Base-by-base conservation (phyloP, 2,888 invertebrate species). In the Adineta ricciae region DNA sequence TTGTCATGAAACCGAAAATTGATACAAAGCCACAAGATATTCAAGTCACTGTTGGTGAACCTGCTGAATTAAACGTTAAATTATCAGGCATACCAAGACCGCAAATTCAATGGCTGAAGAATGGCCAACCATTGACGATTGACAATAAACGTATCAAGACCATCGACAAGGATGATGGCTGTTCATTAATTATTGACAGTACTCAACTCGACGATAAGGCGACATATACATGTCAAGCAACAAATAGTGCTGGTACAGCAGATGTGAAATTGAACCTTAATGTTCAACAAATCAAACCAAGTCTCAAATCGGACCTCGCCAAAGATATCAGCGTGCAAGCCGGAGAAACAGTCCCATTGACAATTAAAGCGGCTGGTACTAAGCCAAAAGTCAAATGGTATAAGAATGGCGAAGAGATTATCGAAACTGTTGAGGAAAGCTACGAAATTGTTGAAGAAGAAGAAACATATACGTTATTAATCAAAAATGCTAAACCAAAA, bases 231-330 rank as follows among this genome's bases (percentile, higher is more conserved):
- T 84, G 84, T 19, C 84, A 85, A 83, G 85, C 83, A 27, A 52
- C 83, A 36, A 85, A 85, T 82, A 90, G 90, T 36, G 90, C 90
- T 83, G 90, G 90, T 87, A 88, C 88, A n/a, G 88, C 90, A 56
- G 89, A 87, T 84, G 90, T 89, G 32, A 88, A 88, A 86, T 90
- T 90, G 87, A 89, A 90, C 82, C 88, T 89, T 52, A 90, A 90
- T 84, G 90, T 90, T 78, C 73, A 84, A 38, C 56, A 46, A 46
- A 83, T 78, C 4, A 78, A 78, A 78, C 78, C 78, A 21, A 78
- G 36, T 11, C 41, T 78, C n/a, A 78, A 78, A 41, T 41, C 78
- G 11, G 78, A 78, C n/a, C n/a, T 78, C 14, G 7, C 1, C 24
- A 78, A 78, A 78, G 78, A 78, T 78, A 32, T 78, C 24, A 41